Evolutionary conservation across 2,888 invertebrate genomes (phyloP), one percentile per base, ranked within the genome.

Genomic region (Drosophila crucigera): DNA sequence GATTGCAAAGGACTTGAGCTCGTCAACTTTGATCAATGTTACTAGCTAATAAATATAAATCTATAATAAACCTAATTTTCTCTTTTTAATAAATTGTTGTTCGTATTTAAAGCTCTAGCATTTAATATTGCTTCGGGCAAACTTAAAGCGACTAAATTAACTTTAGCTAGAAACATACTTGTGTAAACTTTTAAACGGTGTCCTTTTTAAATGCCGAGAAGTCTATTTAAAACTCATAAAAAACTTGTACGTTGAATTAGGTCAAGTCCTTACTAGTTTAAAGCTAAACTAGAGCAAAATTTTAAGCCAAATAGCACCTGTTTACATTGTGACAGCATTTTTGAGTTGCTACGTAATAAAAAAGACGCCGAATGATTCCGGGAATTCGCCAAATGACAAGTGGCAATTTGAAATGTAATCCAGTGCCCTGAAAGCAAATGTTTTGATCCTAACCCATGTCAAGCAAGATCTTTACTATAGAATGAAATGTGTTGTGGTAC

Each of bases 371-470:
- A 33, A 14, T 58, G 31, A 43, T 75, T 31, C 35, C 11, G 33
- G 14, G 14, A 59, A 61, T 53, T 61, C 22, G 19, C 28, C 54
- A 52, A 76, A 49, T 77, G 77, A 79, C 69, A 69, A 49, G 68
- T 53, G 62, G 22, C 54, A 55, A 55, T 75, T 75, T 58, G 35
- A 39, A 49, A 50, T 59, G 33, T 76, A 75, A 76, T 80, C 80
- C 70, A 80, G 33, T 70, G 41, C 50, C 58, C 37, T 25, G 30
- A 37, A 47, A 31, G 37, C 28, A n/a, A 58, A 64, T 55, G 49
- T 47, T 62, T 58, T 39, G 66, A 72, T 61, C 49, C 49, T 31
- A 61, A 78, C 80, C 76, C 80, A 76, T 78, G 80, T 78, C 78
- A 78, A 68, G 71, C 71, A 71, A 71, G 71, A 80, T 80, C 80